Percentiles rank a stretch among this genome's conserved stretches.
These are phyloP conservation scores for Corythoichthys intestinalis DNA, from an alignment of 2,113 vertebrate genomes.

Conservation along the genomic window DNA sequence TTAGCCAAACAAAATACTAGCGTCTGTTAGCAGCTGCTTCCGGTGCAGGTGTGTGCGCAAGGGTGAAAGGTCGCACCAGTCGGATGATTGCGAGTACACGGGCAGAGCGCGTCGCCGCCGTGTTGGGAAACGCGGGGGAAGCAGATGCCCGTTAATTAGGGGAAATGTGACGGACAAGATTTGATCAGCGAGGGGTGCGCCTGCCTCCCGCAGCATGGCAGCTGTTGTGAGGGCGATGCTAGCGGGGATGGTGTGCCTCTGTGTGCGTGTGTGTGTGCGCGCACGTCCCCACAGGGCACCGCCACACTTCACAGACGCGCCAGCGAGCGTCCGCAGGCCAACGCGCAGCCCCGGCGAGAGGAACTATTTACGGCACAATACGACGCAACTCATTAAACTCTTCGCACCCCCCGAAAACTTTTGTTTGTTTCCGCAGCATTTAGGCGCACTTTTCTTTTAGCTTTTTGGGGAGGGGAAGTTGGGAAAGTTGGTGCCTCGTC, in stretches of 20 bases:
- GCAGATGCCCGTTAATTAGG: constrained; percentile 99
- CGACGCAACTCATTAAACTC: constrained; percentile 68
- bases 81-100: constrained; percentile 66
- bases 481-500: not conserved
- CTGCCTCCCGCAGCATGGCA: constrained; percentile 89
- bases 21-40: constrained; percentile 34
- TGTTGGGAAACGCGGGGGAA: constrained; percentile 82
- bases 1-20: constrained; percentile 5
- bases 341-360: constrained; percentile 58
- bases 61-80: constrained; percentile 68
- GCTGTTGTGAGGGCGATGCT: constrained; percentile 82
- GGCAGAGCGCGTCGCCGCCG: constrained; percentile 61
- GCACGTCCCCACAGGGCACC: constrained; percentile 67
- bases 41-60: constrained; percentile 28
- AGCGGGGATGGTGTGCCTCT: constrained; percentile 44
- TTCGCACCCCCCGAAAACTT: constrained; percentile 27
- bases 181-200: constrained; percentile 87
- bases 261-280: constrained; percentile 15
- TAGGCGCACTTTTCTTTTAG: constrained; percentile 28
- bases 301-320: constrained; percentile 65
- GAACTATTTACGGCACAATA: constrained; percentile 69
- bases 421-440: constrained; percentile 32
- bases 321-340: constrained; percentile 69
- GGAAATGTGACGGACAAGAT: constrained; percentile 99
- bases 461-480: constrained; percentile 9